Conservation (phyloP, 2,888 invertebrate species). For the Hirtodrosophila confusa region DNA sequence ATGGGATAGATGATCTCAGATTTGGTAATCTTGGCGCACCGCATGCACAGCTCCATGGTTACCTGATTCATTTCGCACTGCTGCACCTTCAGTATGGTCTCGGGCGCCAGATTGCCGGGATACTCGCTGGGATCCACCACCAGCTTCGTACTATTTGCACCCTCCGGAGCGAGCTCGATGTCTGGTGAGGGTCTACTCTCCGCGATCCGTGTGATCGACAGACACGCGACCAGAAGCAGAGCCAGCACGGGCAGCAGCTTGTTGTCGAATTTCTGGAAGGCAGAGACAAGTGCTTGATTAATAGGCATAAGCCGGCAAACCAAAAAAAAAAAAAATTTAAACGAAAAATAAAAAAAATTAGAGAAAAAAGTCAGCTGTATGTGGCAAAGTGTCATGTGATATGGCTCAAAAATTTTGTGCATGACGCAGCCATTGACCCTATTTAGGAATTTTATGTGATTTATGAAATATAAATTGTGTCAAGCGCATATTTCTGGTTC, state of each 20-base stretch:
- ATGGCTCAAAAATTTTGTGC: slow-evolving; percentile 15
- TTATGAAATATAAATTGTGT: slow-evolving; percentile 30
- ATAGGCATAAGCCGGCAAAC: slow-evolving; percentile 14
- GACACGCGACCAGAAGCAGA: slow-evolving; percentile 40
- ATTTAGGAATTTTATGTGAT: slow-evolving; percentile 20
- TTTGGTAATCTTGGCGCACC: slow-evolving; percentile 86
- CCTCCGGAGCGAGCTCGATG: neutral
- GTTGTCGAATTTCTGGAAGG: slow-evolving; percentile 44
- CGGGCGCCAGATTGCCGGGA: slow-evolving; percentile 75
- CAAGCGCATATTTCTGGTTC: slow-evolving; percentile 46
- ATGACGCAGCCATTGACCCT: slow-evolving; percentile 41
- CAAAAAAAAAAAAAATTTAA: slow-evolving; percentile 7
- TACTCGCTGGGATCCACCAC: slow-evolving; percentile 70
- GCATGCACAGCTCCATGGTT: slow-evolving; percentile 85
- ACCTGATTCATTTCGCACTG: slow-evolving; percentile 76
- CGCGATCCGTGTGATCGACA: neutral
- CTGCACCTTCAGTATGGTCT: slow-evolving; percentile 79
- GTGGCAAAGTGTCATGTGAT: slow-evolving; percentile 38
- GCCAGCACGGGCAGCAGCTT: slow-evolving; percentile 13
- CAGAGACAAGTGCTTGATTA: slow-evolving; percentile 29
- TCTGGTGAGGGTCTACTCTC: slow-evolving; percentile 47
- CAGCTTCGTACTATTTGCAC: neutral
- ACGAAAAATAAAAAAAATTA: no score
- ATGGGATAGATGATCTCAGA: slow-evolving; percentile 85
- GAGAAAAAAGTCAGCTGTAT: slow-evolving; percentile 18